A percentile compares a stretch with the other conserved stretches of the same genome.
Conservation (phyloP, 1,140 invertebrate species). For the Stegodyphus dumicola region DNA sequence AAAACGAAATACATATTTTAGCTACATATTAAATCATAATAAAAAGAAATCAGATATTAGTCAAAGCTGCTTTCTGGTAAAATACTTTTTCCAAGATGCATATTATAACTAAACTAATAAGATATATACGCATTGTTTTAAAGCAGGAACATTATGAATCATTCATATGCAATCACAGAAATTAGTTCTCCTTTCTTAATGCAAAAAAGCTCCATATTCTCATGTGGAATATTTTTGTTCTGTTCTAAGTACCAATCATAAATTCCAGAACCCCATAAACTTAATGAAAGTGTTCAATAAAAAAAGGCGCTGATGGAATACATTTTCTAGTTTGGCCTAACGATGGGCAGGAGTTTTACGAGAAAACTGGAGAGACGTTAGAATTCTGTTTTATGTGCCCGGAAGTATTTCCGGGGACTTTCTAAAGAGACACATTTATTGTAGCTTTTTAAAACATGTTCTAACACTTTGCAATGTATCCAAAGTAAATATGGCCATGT, state of each 20-base stretch:
- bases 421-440: conserved; percentile 38
- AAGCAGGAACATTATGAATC: no score
- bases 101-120: no score
- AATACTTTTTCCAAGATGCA: no score
- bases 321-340: not conserved
- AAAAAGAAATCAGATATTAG: no score
- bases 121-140: no score
- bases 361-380: conserved; percentile 20
- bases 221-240: not conserved
- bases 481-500: conserved; percentile 25
- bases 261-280: conserved; percentile 23
- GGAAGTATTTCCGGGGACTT: conserved; percentile 23
- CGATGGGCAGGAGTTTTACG: conserved; percentile 26
- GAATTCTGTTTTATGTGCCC: conserved; percentile 34
- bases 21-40: no score
- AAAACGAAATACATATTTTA: no score
- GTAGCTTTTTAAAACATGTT: conserved; percentile 20
- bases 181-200: conserved; percentile 2
- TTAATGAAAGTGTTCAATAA: conserved; percentile 41
- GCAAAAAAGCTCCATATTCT: not conserved
- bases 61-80: no score
- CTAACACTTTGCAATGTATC: not conserved
- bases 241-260: conserved; percentile 13
- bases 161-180: no score
- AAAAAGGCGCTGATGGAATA: conserved; percentile 1